phyloP scores from a whole-genome alignment of 2,113 vertebrate genomes.

The Caranx ignobilis region DNA sequence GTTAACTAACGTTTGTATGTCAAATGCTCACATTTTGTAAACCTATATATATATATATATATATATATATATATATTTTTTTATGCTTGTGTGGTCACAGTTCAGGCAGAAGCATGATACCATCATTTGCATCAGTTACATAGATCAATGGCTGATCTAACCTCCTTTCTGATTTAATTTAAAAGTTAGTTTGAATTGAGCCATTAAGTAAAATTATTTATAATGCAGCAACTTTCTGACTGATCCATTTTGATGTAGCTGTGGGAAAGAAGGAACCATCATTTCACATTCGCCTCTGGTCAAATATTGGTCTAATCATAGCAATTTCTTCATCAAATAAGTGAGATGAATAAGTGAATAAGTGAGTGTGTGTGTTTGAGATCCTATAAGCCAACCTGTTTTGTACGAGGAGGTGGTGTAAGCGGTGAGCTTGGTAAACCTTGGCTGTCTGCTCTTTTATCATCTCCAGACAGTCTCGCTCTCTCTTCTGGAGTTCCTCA shows the following conservation, averaged over 20 bases:
- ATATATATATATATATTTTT: too few species aligned
- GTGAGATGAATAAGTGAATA: neutral
- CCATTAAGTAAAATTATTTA: too few species aligned
- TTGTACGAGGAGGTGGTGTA: slow-evolving; percentile 95
- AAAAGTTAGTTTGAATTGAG: neutral
- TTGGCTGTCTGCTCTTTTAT: slow-evolving; percentile 85
- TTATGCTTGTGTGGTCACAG: too few species aligned
- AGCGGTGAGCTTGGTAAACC: slow-evolving; percentile 86
- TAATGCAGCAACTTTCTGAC: neutral
- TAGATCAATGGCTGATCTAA: too few species aligned
- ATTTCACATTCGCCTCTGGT: neutral
- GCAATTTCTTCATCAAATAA: neutral
- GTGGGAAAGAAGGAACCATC: slow-evolving; percentile 3
- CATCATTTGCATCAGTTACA: too few species aligned
- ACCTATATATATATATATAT: too few species aligned
- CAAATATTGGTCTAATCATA: slow-evolving; percentile 1
- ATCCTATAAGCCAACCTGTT: slow-evolving; percentile 84
- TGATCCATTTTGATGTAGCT: neutral
- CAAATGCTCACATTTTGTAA: too few species aligned
- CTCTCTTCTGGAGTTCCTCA: slow-evolving; percentile 83
- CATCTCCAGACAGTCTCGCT: slow-evolving; percentile 81
- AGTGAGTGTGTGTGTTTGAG: neutral
- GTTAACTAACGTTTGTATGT: neutral
- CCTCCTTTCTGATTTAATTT: too few species aligned
- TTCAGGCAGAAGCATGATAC: too few species aligned